These are phyloP conservation scores for Cephus nigrinus DNA, from an alignment of 2,888 invertebrate genomes.

Conservation along the genomic window DNA sequence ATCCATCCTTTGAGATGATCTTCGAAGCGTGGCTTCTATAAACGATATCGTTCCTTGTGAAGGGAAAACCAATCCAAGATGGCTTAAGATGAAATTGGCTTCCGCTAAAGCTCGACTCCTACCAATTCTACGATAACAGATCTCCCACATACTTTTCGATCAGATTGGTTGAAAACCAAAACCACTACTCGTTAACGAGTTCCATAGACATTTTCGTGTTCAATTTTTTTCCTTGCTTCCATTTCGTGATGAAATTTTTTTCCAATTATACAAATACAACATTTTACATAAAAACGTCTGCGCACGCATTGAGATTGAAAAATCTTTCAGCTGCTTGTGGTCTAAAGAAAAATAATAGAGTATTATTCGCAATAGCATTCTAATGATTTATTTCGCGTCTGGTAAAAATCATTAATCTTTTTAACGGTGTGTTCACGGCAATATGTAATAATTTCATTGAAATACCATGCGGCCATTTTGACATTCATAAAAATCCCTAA, in stretches of 20 bases:
- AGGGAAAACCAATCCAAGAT: conserved; percentile 14
- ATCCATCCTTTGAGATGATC: background rate
- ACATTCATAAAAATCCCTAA: background rate
- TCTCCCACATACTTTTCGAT: background rate
- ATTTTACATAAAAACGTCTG: background rate
- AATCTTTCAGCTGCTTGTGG: background rate
- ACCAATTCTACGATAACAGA: background rate
- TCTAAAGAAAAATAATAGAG: background rate
- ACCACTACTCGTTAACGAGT: background rate
- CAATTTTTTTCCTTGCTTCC: too few species aligned
- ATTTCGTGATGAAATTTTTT: background rate
- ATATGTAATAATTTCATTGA: background rate
- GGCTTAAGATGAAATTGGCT: conserved; percentile 8
- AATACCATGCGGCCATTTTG: background rate
- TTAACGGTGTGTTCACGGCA: background rate
- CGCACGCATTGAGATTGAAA: background rate
- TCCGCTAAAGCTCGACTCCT: background rate
- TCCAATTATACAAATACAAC: background rate
- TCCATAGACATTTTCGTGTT: background rate
- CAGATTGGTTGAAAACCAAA: background rate
- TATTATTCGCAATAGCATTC: background rate
- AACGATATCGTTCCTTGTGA: conserved; percentile 12
- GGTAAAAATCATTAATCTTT: conserved; percentile 16
- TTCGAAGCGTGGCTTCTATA: conserved; percentile 7
- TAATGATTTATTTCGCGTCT: background rate